Evolutionary conservation across 2,113 vertebrate genomes (phyloP).

Genomic region (Pseudolaguvia tuberculata): DNA sequence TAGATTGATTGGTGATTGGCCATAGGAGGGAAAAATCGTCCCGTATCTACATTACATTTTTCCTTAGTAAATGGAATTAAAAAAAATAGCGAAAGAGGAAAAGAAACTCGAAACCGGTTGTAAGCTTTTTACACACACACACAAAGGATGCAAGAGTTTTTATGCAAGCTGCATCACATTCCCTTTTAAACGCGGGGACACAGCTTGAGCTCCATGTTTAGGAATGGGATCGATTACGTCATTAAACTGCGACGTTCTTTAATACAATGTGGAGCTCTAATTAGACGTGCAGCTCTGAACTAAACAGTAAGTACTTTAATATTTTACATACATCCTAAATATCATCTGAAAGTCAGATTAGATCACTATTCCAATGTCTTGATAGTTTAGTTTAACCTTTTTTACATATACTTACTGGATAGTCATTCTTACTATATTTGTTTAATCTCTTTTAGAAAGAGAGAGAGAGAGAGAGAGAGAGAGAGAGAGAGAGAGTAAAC

Average conservation of each 20-base stretch:
- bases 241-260: neutral
- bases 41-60: too few species aligned
- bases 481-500: neutral
- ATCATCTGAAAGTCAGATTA: too few species aligned
- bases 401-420: neutral
- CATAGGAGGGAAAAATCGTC: too few species aligned
- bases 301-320: neutral
- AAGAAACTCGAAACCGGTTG: slow-evolving; percentile 14
- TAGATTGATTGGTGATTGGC: too few species aligned
- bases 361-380: too few species aligned
- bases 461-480: neutral
- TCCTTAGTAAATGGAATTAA: too few species aligned
- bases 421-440: neutral
- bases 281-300: neutral
- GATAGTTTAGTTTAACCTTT: too few species aligned
- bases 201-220: neutral
- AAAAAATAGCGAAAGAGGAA: slow-evolving; percentile 7
- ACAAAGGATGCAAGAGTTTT: too few species aligned
- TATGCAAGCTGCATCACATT: neutral
- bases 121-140: neutral
- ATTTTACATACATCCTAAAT: neutral
- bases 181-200: neutral
- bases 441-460: neutral
- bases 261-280: neutral
- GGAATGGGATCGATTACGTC: neutral